Base-by-base conservation (phyloP, 92 coral and sea anemone genomes). In the Epizoanthus illoricatus region DNA sequence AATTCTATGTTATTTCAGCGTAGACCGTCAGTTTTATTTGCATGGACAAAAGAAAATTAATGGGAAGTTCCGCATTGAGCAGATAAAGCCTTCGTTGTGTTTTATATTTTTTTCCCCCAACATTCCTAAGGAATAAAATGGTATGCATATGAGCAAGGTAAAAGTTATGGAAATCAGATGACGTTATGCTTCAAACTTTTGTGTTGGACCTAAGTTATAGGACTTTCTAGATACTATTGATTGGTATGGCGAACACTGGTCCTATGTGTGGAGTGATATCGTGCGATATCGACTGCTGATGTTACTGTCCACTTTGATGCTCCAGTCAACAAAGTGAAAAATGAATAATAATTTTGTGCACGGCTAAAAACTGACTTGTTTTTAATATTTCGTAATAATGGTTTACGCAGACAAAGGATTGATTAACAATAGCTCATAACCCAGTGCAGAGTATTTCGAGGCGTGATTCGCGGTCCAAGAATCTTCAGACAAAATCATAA, bases 301-400 rank as follows among this genome's bases (percentile, higher is more conserved):
- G 5, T 66, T 52, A 3, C 79, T 12, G 24, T 24, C 8, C 9
- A 8, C 15, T 58, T 60, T 5, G 24, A 40, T 58, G n/a, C 21
- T 40, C 21, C 18, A 74, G 40, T 47, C 45, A 24, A 17, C 52
- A 45, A 28, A 19, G 23, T 33, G 16, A 58, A 75, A 52, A 39
- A 23, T 57, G 67, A 36, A 58, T 75, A 33, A 75, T 39, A 39
- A 15, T 15, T 68, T 66, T 61, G 40, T 17, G 73, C 65, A 40
- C n/a, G 56, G 56, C 15, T 39, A 75, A 23, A 12, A 55, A 4
- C 56, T 10, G 7, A 7, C 20, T 58, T 66, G 43, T 59, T 75
- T 59, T 39, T 59, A 40, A 57, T 39, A 75, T 58, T 75, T 42
- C 52, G 59, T 75, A 59, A n/a, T 75, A 28, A 39, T 58, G 13